phyloP scores from a whole-genome alignment of 2,113 vertebrate genomes.

The Antechinus stuartii region DNA sequence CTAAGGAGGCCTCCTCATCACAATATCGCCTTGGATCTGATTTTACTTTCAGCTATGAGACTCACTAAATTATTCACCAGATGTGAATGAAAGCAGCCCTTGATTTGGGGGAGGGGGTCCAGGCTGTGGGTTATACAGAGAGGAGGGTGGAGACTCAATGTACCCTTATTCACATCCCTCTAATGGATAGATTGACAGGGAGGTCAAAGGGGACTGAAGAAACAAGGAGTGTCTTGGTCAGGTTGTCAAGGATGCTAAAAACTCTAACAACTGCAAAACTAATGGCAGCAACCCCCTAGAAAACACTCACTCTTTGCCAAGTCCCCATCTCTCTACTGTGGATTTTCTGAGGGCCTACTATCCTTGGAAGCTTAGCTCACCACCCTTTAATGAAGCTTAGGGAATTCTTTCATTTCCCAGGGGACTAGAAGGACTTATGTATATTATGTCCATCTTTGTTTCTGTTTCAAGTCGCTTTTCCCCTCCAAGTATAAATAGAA shows the following conservation, averaged over 20 bases:
- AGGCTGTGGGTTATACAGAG: neutral
- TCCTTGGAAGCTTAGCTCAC: neutral
- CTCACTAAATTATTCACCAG: constrained; percentile 83
- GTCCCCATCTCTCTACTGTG: neutral
- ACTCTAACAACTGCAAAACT: neutral
- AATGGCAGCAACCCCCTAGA: neutral
- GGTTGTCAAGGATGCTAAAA: neutral
- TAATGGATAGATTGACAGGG: neutral
- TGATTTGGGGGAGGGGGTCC: constrained; percentile 10
- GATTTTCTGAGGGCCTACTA: neutral
- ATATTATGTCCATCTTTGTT: neutral
- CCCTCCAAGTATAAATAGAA: neutral
- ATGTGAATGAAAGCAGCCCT: constrained; percentile 31
- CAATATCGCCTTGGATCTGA: constrained; percentile 75
- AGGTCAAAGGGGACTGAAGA: neutral
- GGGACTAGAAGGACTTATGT: neutral
- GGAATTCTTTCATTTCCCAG: neutral
- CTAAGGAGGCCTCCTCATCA: constrained; percentile 68
- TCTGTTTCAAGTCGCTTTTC: constrained; percentile 42
- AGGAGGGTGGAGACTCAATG: neutral
- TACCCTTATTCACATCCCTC: neutral
- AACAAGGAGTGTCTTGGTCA: neutral
- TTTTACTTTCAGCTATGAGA: constrained; percentile 71
- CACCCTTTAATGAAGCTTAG: neutral
- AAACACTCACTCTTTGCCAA: neutral